Conservation (phyloP, 2,113 vertebrate species). For the Mugil cephalus region DNA sequence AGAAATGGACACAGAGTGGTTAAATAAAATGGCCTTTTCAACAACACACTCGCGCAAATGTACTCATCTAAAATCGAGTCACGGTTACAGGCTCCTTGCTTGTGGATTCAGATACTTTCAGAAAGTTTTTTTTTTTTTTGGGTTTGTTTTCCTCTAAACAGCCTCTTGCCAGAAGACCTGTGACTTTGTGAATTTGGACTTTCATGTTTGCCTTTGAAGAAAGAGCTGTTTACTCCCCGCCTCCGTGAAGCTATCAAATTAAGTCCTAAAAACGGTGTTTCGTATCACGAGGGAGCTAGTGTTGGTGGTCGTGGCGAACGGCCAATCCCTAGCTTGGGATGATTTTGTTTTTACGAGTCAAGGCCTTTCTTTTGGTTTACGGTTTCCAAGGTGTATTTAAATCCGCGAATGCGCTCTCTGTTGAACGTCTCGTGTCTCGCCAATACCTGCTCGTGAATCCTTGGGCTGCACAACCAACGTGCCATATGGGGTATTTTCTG, state of each 20-base stretch:
- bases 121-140: background rate
- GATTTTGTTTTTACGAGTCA: constrained; percentile 7
- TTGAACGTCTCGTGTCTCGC: constrained; percentile 2
- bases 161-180: background rate
- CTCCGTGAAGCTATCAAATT: background rate
- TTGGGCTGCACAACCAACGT: background rate
- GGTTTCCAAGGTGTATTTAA: background rate
- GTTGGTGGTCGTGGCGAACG: too few relatives aligned
- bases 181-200: constrained; percentile 28
- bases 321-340: too few relatives aligned
- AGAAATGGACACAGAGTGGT: constrained; percentile 56
- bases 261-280: background rate
- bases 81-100: constrained; percentile 23
- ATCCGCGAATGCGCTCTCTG: background rate
- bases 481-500: background rate
- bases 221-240: constrained; percentile 9
- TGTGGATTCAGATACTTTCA: constrained; percentile 7
- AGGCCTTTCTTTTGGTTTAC: constrained; percentile 15
- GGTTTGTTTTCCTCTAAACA: constrained; percentile 2
- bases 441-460: too few relatives aligned
- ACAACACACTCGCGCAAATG: constrained; percentile 12
- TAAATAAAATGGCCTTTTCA: constrained; percentile 53
- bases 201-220: constrained; percentile 51
- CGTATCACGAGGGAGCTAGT: too few relatives aligned
- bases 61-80: constrained; percentile 45